Conservation (phyloP, 2,797 vertebrate species). For the Smutsia temminckii region DNA sequence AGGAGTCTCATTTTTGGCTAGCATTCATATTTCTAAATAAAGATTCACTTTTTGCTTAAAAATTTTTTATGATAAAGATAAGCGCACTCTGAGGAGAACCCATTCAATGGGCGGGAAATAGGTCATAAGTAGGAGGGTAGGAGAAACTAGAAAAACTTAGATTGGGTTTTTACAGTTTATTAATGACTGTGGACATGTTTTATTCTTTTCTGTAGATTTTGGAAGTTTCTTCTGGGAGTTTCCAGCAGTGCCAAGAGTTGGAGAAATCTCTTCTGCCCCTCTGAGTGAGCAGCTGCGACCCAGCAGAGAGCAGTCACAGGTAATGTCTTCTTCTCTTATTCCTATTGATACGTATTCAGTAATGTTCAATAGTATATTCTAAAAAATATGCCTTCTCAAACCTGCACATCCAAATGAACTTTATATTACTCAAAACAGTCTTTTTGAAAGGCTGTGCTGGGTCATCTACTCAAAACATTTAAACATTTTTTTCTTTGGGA, state of each 20-base stretch:
- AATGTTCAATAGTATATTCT: neutral
- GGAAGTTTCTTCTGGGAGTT: constrained; percentile 31
- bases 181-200: neutral
- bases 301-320: constrained; percentile 1
- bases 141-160: neutral
- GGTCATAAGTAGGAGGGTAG: neutral
- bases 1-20: constrained; percentile 20
- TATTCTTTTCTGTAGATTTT: constrained; percentile 55
- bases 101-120: neutral
- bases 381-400: neutral
- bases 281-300: neutral
- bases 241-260: neutral
- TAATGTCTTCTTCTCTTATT: neutral
- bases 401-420: neutral
- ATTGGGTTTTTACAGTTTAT: constrained; percentile 14
- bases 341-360: neutral
- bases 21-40: constrained; percentile 51
- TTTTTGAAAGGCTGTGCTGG: neutral
- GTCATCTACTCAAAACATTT: neutral
- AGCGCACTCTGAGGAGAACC: neutral
- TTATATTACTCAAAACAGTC: neutral
- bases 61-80: neutral
- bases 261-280: neutral
- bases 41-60: constrained; percentile 28
- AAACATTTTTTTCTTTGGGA: neutral